phyloP scores from a whole-genome alignment of 2,113 vertebrate species.

The Tragelaphus scriptus region DNA sequence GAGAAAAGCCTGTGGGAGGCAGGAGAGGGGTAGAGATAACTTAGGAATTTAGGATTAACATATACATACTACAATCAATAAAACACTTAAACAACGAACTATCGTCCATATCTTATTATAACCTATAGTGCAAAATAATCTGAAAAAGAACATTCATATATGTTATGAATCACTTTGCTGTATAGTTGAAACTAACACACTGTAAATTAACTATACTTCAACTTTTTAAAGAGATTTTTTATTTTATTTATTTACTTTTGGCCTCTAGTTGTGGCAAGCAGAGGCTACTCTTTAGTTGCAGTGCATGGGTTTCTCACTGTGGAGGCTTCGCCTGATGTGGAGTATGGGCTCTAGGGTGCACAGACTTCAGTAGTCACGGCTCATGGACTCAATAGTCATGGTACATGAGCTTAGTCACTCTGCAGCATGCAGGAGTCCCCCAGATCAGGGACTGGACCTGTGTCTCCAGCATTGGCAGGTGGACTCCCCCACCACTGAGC shows the following conservation, averaged over 20 bases:
- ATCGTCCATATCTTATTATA: not conserved
- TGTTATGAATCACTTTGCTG: not conserved
- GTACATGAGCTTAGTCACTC: not conserved
- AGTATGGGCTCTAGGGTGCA: not conserved
- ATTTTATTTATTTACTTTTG: not conserved
- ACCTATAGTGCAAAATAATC: not conserved
- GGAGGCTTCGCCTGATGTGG: not conserved
- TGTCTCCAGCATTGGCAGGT: not conserved
- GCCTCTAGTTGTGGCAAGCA: not conserved
- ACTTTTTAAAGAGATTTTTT: not conserved
- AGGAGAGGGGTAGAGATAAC: not conserved
- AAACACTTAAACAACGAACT: not conserved
- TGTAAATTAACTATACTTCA: not conserved
- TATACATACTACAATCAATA: not conserved
- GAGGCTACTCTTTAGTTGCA: not conserved
- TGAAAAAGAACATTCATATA: not conserved
- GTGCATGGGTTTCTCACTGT: not conserved
- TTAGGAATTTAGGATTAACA: not conserved
- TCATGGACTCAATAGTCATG: rapidly evolving
- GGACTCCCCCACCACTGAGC: not conserved
- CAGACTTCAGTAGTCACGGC: not conserved
- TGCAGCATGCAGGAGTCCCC: not conserved
- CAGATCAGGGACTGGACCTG: not conserved
- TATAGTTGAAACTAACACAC: not conserved
- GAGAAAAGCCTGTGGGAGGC: not conserved